Evolutionary conservation across 2,888 invertebrate genomes (phyloP), one percentile per base, ranked within the genome.

Genomic region (Lacanobia wlatinum): DNA sequence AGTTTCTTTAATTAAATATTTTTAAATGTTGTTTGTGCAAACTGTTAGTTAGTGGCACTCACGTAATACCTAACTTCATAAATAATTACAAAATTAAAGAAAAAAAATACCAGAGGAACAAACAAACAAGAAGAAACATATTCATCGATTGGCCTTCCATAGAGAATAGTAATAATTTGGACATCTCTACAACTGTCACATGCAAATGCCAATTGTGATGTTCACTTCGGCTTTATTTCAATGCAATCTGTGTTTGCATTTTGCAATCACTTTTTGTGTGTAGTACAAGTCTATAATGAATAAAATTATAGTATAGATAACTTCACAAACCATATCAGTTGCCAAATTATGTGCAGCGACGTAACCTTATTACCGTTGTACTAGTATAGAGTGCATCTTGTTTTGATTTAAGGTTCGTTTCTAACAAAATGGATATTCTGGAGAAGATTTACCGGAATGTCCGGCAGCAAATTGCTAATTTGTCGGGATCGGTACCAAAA

Each of bases 261-360:
- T 81, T 78, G 75, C 70, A 83, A 84, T 87, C 79, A 73, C 79
- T 60, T 83, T 81, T 82, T 72, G 60, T 50, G 55, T 81, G 23
- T 72, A 52, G 53, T 77, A 58, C 59, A 40, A 80, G 70, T 74
- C 70, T 84, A 72, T 83, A 84, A 78, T 88, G 84, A 82, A 76
- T 77, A 83, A 86, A 89, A 87, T 86, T 88, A 85, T 84, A 87
- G 85, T 90, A 87, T 90, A 92, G 86, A 87, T 90, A 92, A 89
- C 89, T 88, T 88, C 87, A 84, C 82, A 82, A 87, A 87, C 85
- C 86, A 82, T 85, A 90, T 73, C 91, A 87, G 89, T 94, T 96
- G 96, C 96, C 96, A 96, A 96, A 94, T 95, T 91, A 95, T 95
- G 94, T 92, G 90, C 85, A 90, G 78, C 90, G 88, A 91, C 92